A percentile compares a stretch with the other conserved stretches of the same genome.
phyloP scores from a whole-genome alignment of 2,113 vertebrate genomes.

The Drymodes brunneopygia region DNA sequence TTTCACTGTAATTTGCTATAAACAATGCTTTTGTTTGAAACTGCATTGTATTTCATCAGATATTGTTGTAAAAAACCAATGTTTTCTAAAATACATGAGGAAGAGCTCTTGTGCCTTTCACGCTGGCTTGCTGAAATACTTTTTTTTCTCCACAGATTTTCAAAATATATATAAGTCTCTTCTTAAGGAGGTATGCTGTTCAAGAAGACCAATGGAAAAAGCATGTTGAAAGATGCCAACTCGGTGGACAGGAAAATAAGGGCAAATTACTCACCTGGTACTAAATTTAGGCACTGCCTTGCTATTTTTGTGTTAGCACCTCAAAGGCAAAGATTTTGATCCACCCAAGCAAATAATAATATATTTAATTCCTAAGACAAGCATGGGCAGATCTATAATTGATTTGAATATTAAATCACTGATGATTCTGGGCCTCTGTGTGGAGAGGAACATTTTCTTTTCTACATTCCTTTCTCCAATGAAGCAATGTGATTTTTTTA shows the following conservation, averaged over 20 bases:
- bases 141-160: not conserved
- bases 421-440: not conserved
- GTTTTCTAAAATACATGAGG: not conserved
- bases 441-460: not conserved
- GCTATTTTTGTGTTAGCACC: not conserved
- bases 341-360: not conserved
- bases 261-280: not conserved
- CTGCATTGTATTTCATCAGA: not conserved
- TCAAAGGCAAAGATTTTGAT: not conserved
- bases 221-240: not conserved
- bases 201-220: not conserved
- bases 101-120: not conserved
- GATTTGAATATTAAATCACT: not conserved
- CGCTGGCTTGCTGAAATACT: not conserved
- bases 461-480: not conserved
- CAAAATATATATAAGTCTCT: not conserved
- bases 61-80: not conserved
- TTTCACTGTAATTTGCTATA: not conserved
- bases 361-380: not conserved
- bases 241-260: not conserved
- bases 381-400: not conserved
- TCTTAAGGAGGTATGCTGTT: not conserved
- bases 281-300: not conserved
- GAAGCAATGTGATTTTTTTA: not conserved
- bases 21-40: not conserved